Conservation (phyloP, 2,113 vertebrate species). For the Chlamydotis undulata region DNA sequence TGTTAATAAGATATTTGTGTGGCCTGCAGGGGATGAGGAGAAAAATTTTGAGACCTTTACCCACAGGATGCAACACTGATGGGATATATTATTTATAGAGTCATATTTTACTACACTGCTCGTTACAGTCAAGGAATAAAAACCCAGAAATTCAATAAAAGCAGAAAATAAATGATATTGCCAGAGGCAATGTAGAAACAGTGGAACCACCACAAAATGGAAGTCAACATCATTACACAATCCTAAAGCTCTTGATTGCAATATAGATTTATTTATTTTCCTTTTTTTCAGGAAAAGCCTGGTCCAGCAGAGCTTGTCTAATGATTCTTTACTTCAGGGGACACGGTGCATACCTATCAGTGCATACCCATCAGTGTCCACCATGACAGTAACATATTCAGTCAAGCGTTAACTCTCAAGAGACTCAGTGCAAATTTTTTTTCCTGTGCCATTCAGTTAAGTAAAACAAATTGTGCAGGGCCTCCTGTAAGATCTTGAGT, state of each 20-base stretch:
- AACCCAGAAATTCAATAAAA: not conserved
- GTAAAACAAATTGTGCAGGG: not conserved
- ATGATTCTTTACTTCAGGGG: not conserved
- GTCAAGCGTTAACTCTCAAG: not conserved
- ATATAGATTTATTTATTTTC: not conserved
- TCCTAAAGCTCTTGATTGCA: not conserved
- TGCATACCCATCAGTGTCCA: not conserved
- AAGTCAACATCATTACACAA: not conserved
- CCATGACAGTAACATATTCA: not conserved
- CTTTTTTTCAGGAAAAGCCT: not conserved
- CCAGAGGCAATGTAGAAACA: not conserved
- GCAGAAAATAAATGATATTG: not conserved
- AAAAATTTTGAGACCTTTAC: not conserved
- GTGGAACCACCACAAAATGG: not conserved
- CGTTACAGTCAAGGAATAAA: not conserved
- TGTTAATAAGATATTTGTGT: not conserved
- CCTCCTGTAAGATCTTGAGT: not conserved
- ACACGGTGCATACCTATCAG: not conserved
- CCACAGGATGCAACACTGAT: not conserved
- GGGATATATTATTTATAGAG: not conserved
- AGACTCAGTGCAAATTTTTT: not conserved
- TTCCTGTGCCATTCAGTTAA: not conserved
- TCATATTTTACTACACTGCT: not conserved
- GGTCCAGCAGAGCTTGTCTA: not conserved
- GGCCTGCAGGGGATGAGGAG: not conserved